These are phyloP conservation scores for Tyria jacobaeae DNA, from an alignment of 2,888 invertebrate species.

Conservation along the genomic window DNA sequence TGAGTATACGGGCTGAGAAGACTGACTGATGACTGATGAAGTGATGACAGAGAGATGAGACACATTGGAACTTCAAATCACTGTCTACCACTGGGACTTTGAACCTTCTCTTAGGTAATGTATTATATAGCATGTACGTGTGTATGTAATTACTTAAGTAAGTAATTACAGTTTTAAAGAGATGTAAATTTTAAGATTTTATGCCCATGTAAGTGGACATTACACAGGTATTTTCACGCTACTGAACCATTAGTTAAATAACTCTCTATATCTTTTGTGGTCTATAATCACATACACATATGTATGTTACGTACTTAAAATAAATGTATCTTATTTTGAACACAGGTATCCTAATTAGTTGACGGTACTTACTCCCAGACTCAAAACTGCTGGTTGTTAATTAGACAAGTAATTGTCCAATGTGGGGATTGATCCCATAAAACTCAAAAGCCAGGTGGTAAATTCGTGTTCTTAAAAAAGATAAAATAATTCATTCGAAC, in stretches of 20 bases:
- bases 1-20: too few relatives aligned
- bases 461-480: neutral
- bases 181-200: slow-evolving; percentile 22
- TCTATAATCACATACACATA: neutral
- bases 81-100: neutral
- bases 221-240: neutral
- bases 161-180: slow-evolving; percentile 13
- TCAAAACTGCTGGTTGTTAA: neutral
- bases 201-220: slow-evolving; percentile 7
- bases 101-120: neutral
- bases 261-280: neutral
- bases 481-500: neutral
- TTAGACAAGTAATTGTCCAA: neutral
- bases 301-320: neutral
- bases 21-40: too few relatives aligned
- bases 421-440: neutral
- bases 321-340: neutral
- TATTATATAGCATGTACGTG: too few relatives aligned
- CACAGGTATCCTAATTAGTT: neutral
- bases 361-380: neutral
- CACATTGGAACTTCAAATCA: neutral
- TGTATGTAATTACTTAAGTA: neutral
- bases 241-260: too few relatives aligned
- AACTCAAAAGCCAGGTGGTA: neutral
- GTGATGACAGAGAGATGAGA: too few relatives aligned